Percentiles rank a stretch among this genome's conserved stretches.
These are phyloP conservation scores for Chunga burmeisteri DNA, from an alignment of 2,113 vertebrate species.

Conservation along the genomic window DNA sequence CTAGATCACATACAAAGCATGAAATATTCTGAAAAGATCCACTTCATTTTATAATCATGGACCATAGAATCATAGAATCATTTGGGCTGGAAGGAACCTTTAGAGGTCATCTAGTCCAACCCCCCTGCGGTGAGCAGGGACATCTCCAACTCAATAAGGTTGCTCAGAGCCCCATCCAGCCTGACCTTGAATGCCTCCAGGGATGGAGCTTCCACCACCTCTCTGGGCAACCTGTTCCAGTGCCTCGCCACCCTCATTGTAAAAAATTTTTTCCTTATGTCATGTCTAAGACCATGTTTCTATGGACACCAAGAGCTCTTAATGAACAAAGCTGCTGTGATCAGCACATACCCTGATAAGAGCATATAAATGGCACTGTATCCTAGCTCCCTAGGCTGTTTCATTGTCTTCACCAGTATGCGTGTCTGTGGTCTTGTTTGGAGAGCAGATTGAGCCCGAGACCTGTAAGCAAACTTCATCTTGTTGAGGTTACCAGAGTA, in stretches of 20 bases:
- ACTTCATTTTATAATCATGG: not conserved
- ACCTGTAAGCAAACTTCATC: not conserved
- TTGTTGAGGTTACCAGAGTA: not conserved
- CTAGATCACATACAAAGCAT: not conserved
- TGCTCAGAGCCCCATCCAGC: too few relatives aligned
- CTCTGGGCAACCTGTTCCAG: too few relatives aligned
- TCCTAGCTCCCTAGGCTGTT: not conserved
- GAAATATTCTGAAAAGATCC: not conserved
- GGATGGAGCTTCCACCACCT: too few relatives aligned
- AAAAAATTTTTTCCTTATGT: too few relatives aligned
- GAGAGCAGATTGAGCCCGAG: not conserved
- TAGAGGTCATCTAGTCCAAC: too few relatives aligned
- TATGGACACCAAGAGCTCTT: not conserved
- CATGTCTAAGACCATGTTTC: not conserved
- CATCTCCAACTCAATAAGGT: too few relatives aligned
- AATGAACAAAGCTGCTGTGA: not conserved
- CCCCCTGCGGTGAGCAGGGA: too few relatives aligned
- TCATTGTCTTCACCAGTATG: not conserved
- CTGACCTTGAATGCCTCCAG: too few relatives aligned
- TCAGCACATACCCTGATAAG: not conserved
- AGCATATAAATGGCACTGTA: not conserved
- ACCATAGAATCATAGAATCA: too few relatives aligned
- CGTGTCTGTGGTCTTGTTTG: not conserved
- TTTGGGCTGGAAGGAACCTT: too few relatives aligned
- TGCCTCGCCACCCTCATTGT: too few relatives aligned